Base-by-base conservation (phyloP, 2,888 invertebrate genomes). In the Cyclophora punctaria region DNA sequence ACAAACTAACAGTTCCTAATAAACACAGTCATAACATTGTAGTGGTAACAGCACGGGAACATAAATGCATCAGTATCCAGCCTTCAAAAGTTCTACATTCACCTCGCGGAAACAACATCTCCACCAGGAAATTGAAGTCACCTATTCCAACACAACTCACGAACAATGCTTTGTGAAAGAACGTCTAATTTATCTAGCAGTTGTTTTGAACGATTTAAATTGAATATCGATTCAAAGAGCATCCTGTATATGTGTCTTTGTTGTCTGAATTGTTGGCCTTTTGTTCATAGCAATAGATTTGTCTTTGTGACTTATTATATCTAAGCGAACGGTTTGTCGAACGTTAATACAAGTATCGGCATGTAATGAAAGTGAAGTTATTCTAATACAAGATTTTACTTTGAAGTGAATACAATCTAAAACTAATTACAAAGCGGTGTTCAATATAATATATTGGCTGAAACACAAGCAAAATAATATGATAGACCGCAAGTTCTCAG, bases 81-180 rank as follows among this genome's bases (percentile, higher is more conserved):
- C 71, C 73, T 75, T 82, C 82, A 80, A 79, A 86, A 85, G 83
- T 86, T 88, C 66, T 64, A 64, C 75, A 70, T 71, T 74, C 73
- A 75, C 74, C 63, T 68, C 68, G 67, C 78, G 79, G 81, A 74
- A 78, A 71, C 71, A 63, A 61, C 69, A 71, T 69, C 75, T 70
- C 68, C 69, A 59, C 66, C 83, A 86, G 87, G 87, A 88, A 88
- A 88, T 88, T 87, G 87, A 86, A 88, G 84, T 83, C 85, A 85
- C 80, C 80, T 81, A 44, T 44, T 5, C 44, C 76, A 5, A 65
- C 66, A 66, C 76, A 71, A 62, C 69, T 67, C 69, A 72, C 70
- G 73, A 83, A 83, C 84, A 83, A 80, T 80, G 86, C 86, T 83
- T 82, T 83, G 81, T 78, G 83, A 84, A 86, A 84, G 84, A 85